Percentiles rank a stretch among this genome's conserved stretches.
These are phyloP conservation scores for Polymixis flavicincta DNA, from an alignment of 2,888 invertebrate genomes.

Conservation along the genomic window DNA sequence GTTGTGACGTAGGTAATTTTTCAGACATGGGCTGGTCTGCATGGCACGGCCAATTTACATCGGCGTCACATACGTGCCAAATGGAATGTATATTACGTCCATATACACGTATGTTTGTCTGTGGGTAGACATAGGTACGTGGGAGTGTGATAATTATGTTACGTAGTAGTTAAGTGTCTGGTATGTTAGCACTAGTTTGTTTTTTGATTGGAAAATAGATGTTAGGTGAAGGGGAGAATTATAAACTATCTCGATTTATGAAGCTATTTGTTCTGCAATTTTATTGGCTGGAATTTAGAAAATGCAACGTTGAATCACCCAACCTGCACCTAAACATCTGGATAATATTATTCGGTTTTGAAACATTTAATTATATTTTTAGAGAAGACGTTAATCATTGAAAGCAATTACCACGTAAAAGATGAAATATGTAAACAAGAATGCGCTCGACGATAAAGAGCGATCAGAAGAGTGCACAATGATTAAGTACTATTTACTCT, in stretches of 20 bases:
- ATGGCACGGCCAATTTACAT: slow-evolving; percentile 23
- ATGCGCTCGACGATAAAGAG: background rate
- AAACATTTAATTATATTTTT: slow-evolving; percentile 11
- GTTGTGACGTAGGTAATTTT: slow-evolving; percentile 43
- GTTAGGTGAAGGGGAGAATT: slow-evolving; percentile 20
- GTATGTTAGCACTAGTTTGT: slow-evolving; percentile 35
- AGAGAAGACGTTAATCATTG: background rate
- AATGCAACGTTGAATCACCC: slow-evolving; percentile 22
- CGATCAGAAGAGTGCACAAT: slow-evolving; percentile 51
- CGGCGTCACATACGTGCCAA: slow-evolving; percentile 29
- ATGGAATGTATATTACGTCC: slow-evolving; percentile 30
- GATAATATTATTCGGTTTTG: background rate
- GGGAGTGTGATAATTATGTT: slow-evolving; percentile 48
- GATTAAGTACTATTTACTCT: slow-evolving; percentile 47
- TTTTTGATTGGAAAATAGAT: slow-evolving; percentile 31
- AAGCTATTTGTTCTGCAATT: slow-evolving; percentile 14
- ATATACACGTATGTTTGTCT: slow-evolving; percentile 6
- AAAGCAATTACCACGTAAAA: background rate
- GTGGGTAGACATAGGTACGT: slow-evolving; percentile 41
- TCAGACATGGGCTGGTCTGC: slow-evolving; percentile 36
- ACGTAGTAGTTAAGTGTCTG: slow-evolving; percentile 27
- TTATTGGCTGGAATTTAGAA: slow-evolving; percentile 27
- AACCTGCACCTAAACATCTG: slow-evolving; percentile 5
- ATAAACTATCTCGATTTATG: slow-evolving; percentile 39
- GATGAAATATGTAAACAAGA: background rate